phyloP scores from a whole-genome alignment of 35 echinoderm and acorn worm species.

The Strongylocentrotus purpuratus region DNA sequence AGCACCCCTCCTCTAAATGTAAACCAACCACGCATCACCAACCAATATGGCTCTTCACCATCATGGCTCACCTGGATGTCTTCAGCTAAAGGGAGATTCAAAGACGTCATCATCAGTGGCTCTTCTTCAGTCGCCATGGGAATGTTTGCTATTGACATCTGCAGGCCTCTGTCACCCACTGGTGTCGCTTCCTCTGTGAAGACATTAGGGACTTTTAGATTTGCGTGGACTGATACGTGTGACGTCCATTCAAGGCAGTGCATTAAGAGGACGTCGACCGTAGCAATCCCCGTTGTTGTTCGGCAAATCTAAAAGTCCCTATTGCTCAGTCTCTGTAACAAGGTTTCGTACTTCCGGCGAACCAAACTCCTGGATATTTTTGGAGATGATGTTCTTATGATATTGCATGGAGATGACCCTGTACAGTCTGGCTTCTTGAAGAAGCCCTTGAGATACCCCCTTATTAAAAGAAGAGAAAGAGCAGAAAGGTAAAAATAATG shows the following conservation, averaged over 20 bases:
- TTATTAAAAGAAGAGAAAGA: neutral
- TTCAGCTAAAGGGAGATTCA: neutral
- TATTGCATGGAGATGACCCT: neutral
- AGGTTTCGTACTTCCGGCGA: neutral
- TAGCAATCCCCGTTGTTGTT: too few species aligned
- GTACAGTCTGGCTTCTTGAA: neutral
- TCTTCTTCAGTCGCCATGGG: neutral
- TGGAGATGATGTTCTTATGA: neutral
- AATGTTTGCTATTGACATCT: neutral
- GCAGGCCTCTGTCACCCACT: neutral
- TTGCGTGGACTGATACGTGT: too few species aligned
- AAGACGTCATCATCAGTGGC: neutral
- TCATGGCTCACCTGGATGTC: neutral
- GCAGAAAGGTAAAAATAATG: neutral
- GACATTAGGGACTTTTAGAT: too few species aligned
- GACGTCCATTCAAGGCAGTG: too few species aligned
- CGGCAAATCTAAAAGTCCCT: too few species aligned
- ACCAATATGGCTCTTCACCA: constrained; percentile 54
- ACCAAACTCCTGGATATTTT: neutral
- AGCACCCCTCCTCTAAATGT: constrained; percentile 34
- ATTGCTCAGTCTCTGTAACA: neutral
- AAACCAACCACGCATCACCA: constrained; percentile 48
- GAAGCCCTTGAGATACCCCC: neutral
- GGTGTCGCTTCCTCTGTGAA: neutral
- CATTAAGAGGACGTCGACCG: too few species aligned